Evolutionary conservation across 2,888 invertebrate genomes (phyloP).

Genomic region (Agonopterix subpropinquella): DNA sequence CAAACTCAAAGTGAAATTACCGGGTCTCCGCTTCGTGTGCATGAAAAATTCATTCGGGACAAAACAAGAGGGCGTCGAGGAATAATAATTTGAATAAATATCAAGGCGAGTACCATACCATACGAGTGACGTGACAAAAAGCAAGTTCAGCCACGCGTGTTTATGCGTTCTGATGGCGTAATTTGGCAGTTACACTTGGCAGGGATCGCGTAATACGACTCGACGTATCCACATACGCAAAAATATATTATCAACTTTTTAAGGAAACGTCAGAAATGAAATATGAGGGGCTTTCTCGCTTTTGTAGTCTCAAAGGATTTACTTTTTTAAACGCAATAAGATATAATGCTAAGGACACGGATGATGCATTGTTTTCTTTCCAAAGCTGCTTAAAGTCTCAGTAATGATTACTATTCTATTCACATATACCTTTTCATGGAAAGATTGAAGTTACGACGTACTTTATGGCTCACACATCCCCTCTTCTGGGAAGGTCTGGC

Average conservation of each 20-base stretch:
- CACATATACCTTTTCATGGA: constrained; percentile 58
- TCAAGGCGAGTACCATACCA: constrained; percentile 49
- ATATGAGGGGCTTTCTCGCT: too few species aligned
- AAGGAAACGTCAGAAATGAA: constrained; percentile 29
- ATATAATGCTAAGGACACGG: constrained; percentile 6
- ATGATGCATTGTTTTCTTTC: constrained; percentile 34
- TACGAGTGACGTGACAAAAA: constrained; percentile 63
- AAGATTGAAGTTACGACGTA: constrained; percentile 51
- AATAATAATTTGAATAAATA: constrained; percentile 74
- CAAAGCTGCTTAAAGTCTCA: constrained; percentile 19
- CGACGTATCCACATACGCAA: constrained; percentile 51
- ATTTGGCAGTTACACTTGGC: constrained; percentile 55
- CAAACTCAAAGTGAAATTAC: constrained; percentile 72
- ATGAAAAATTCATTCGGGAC: constrained; percentile 73
- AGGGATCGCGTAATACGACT: constrained; percentile 38
- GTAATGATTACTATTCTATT: constrained; percentile 59
- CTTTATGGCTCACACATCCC: constrained; percentile 59
- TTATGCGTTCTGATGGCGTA: constrained; percentile 65
- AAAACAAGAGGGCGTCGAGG: constrained; percentile 61
- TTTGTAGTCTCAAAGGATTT: constrained; percentile 12
- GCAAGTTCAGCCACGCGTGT: constrained; percentile 58
- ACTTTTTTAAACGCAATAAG: constrained; percentile 12
- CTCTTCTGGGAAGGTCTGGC: constrained; percentile 55
- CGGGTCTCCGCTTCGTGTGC: constrained; percentile 60
- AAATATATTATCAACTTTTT: constrained; percentile 67